A percentile compares a stretch with the other conserved stretches of the same genome.
Evolutionary conservation across 2,888 invertebrate genomes (phyloP).

Genomic region (Anagyrus pseudococci): DNA sequence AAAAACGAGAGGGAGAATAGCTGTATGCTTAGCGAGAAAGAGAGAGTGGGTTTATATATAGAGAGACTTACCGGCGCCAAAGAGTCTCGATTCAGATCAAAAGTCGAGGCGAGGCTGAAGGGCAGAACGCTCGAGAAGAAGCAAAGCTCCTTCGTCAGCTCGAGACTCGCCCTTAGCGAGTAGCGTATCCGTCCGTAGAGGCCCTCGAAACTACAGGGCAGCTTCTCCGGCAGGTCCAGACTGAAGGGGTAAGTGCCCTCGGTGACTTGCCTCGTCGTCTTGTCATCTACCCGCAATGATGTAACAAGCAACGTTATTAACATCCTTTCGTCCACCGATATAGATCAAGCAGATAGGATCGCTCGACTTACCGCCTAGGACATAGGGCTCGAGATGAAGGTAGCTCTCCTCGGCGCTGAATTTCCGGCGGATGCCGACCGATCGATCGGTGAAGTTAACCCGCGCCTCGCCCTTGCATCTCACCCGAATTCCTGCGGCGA

Average conservation of each 20-base stretch:
- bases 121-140: constrained; percentile 51
- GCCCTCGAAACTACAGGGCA: constrained; percentile 60
- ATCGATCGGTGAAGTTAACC: constrained; percentile 53
- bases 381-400: constrained; percentile 46
- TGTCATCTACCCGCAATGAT: constrained; percentile 40
- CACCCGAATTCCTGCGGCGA: constrained; percentile 45
- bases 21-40: neutral
- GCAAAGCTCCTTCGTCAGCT: constrained; percentile 46
- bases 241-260: constrained; percentile 60
- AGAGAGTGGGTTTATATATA: neutral
- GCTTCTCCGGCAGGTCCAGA: constrained; percentile 59
- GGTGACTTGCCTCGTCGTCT: constrained; percentile 42
- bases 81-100: constrained; percentile 62
- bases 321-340: neutral
- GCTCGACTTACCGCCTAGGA: constrained; percentile 47
- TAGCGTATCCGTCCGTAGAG: constrained; percentile 63
- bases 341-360: neutral
- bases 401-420: constrained; percentile 49
- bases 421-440: constrained; percentile 50
- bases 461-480: constrained; percentile 52
- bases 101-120: constrained; percentile 62
- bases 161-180: constrained; percentile 60
- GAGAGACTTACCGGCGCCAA: constrained; percentile 50
- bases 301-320: neutral
- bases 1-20: neutral